A percentile compares a stretch with the other conserved stretches of the same genome.
These are phyloP conservation scores for Opisthograptis luteolata DNA, from an alignment of 2,888 invertebrate species.

Conservation along the genomic window DNA sequence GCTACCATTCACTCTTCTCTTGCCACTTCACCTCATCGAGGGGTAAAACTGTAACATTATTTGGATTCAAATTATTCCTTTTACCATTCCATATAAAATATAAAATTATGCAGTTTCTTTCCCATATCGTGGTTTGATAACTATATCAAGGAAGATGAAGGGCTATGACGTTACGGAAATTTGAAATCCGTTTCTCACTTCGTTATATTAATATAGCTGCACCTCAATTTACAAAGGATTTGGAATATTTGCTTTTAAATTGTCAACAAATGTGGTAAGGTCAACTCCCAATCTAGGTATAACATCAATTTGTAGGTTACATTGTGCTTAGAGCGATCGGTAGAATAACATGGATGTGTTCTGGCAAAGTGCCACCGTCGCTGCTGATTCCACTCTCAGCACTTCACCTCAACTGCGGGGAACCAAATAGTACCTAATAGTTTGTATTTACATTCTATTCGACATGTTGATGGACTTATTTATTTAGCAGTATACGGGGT, in stretches of 20 bases:
- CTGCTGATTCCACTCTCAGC: slow-evolving; percentile 48
- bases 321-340: slow-evolving; percentile 4
- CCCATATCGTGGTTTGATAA: too few relatives aligned
- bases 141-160: too few relatives aligned
- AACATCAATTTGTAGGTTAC: slow-evolving; percentile 9
- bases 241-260: slow-evolving; percentile 6
- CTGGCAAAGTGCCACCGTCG: slow-evolving; percentile 64
- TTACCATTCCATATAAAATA: too few relatives aligned
- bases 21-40: too few relatives aligned
- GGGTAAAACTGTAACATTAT: too few relatives aligned
- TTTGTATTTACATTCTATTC: slow-evolving; percentile 10
- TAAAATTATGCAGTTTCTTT: too few relatives aligned
- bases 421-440: slow-evolving; percentile 19
- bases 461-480: slow-evolving; percentile 10
- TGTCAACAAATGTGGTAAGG: background rate
- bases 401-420: slow-evolving; percentile 43
- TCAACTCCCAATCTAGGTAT: slow-evolving; percentile 4
- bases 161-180: too few relatives aligned
- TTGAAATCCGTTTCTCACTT: too few relatives aligned
- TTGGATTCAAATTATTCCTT: too few relatives aligned
- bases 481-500: background rate
- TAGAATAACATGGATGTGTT: slow-evolving; percentile 37
- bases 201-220: too few relatives aligned
- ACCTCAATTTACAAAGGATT: background rate
- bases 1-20: too few relatives aligned